Conservation (phyloP, 2,888 invertebrate genomes). For the Girardia tigrina region DNA sequence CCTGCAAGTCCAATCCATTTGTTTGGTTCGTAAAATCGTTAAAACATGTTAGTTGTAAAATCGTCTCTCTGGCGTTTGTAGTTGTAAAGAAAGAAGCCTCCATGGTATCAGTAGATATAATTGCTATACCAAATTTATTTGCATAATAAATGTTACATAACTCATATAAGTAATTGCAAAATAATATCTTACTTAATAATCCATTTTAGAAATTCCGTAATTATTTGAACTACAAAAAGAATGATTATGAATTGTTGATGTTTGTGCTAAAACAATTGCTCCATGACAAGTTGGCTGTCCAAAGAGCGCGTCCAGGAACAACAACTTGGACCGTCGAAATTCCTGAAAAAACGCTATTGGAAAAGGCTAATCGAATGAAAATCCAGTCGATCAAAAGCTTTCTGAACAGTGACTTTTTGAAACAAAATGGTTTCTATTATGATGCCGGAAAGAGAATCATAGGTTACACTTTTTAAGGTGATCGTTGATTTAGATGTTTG, state of each 20-base stretch:
- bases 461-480: slow-evolving; percentile 58
- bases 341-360: slow-evolving; percentile 67
- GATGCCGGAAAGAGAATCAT: slow-evolving; percentile 72
- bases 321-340: slow-evolving; percentile 52
- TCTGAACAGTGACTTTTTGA: slow-evolving; percentile 76
- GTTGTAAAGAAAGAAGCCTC: too few relatives aligned
- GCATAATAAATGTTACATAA: too few relatives aligned
- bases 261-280: slow-evolving; percentile 83
- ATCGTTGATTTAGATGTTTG: too few relatives aligned
- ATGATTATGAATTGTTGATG: slow-evolving; percentile 83
- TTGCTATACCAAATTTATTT: too few relatives aligned
- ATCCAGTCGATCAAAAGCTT: slow-evolving; percentile 70
- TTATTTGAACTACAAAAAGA: slow-evolving; percentile 79
- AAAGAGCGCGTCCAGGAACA: slow-evolving; percentile 49
- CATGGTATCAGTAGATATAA: too few relatives aligned
- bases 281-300: slow-evolving; percentile 72
- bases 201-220: slow-evolving; percentile 69
- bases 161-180: too few relatives aligned
- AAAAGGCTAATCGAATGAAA: slow-evolving; percentile 74
- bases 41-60: too few relatives aligned
- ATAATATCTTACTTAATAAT: too few relatives aligned
- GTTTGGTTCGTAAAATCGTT: too few relatives aligned
- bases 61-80: too few relatives aligned
- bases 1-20: too few relatives aligned
- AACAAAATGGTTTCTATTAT: slow-evolving; percentile 70